A percentile compares a stretch with the other conserved stretches of the same genome.
Evolutionary conservation across 2,888 invertebrate genomes (phyloP).

Genomic region (Rotaria magnacalcarata): DNA sequence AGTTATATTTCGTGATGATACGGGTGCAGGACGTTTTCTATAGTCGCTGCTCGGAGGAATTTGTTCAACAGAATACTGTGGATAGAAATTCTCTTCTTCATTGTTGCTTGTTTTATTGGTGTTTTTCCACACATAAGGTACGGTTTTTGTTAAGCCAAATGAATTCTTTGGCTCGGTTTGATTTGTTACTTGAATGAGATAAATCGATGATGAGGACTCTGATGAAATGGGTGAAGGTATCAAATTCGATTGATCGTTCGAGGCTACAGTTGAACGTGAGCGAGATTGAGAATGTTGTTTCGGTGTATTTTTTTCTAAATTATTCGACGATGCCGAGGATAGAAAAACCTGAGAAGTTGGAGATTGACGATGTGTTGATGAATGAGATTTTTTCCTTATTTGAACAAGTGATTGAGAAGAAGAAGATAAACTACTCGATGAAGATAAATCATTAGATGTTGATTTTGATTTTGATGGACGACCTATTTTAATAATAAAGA

Average conservation of each 20-base stretch:
- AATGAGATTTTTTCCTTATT: not conserved
- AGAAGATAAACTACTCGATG: not conserved
- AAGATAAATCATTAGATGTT: not conserved
- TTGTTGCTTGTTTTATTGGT: not conserved
- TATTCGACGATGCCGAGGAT: not conserved
- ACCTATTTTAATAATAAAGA: not conserved
- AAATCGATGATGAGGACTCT: not conserved
- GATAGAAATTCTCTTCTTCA: not conserved
- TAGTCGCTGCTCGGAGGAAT: not conserved
- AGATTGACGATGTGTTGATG: no score
- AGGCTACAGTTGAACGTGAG: not conserved
- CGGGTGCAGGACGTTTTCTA: not conserved
- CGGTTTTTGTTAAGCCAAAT: conserved; percentile 30
- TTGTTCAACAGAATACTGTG: conserved; percentile 22
- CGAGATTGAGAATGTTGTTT: not conserved
- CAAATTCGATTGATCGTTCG: not conserved
- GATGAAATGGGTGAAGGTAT: not conserved
- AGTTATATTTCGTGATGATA: not conserved
- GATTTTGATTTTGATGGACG: not conserved
- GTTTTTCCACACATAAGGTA: conserved; percentile 5
- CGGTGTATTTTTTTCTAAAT: not conserved
- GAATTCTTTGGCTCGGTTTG: not conserved
- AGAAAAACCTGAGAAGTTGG: no score
- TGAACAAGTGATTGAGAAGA: not conserved
- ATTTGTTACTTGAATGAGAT: not conserved